These are phyloP conservation scores for Ophioninae sp. DNA, from an alignment of 2,888 invertebrate species.

Conservation along the genomic window DNA sequence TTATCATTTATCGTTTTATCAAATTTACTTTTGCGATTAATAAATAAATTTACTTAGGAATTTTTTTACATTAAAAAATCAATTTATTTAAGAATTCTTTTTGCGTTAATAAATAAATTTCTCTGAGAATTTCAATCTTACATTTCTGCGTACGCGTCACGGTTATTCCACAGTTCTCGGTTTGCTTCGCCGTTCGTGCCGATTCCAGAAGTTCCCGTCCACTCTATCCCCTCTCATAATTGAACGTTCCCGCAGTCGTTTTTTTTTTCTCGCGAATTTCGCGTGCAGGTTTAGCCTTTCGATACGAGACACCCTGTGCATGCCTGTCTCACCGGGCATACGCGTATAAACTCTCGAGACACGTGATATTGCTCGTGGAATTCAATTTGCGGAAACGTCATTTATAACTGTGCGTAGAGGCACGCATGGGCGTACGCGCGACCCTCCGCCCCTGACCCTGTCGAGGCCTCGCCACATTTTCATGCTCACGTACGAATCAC, in stretches of 20 bases:
- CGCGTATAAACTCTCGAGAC: conserved; percentile 33
- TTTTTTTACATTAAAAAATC: too few species aligned
- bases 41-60: too few species aligned
- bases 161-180: too few species aligned
- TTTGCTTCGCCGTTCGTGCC: too few species aligned
- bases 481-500: conserved; percentile 40
- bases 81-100: not conserved
- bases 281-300: not conserved
- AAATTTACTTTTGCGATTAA: too few species aligned
- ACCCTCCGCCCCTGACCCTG: conserved; percentile 52
- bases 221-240: not conserved
- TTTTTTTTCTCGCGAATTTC: too few species aligned
- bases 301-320: conserved; percentile 5
- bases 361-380: conserved; percentile 55
- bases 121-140: too few species aligned
- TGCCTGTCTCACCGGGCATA: not conserved
- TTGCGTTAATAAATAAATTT: not conserved
- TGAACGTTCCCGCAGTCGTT: too few species aligned
- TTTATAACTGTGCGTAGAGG: conserved; percentile 56
- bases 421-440: conserved; percentile 44
- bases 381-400: conserved; percentile 61
- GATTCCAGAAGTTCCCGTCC: too few species aligned
- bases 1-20: too few species aligned
- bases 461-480: conserved; percentile 46
- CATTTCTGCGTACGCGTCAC: too few species aligned